phyloP scores from a whole-genome alignment of 2,888 invertebrate genomes.

The Volucella inflata region DNA sequence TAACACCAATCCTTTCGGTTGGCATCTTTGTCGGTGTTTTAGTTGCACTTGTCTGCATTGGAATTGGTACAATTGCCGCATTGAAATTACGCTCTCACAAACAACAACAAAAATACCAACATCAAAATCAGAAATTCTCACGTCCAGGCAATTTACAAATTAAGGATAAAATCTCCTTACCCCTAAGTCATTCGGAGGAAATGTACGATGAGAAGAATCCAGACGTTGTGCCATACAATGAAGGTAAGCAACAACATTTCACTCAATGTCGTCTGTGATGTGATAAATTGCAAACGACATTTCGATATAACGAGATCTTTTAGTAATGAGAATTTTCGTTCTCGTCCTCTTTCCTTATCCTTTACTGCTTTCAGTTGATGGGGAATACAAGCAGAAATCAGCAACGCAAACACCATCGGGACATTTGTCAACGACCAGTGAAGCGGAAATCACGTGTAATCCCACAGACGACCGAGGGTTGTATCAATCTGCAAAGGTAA shows the following conservation, averaged over 20 bases:
- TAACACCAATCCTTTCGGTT: slow-evolving; percentile 85
- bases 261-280: not conserved
- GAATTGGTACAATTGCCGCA: slow-evolving; percentile 83
- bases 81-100: slow-evolving; percentile 83
- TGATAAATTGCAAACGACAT: slow-evolving; percentile 17
- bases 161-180: slow-evolving; percentile 88
- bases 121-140: slow-evolving; percentile 84
- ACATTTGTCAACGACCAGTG: slow-evolving; percentile 84
- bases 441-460: slow-evolving; percentile 83
- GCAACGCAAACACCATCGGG: slow-evolving; percentile 88
- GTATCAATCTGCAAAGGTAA: slow-evolving; percentile 82
- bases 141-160: slow-evolving; percentile 87
- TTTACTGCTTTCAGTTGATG: slow-evolving; percentile 84
- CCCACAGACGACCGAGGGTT: slow-evolving; percentile 80
- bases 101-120: slow-evolving; percentile 82
- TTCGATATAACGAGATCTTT: slow-evolving; percentile 2
- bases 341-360: slow-evolving; percentile 55
- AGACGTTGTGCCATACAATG: slow-evolving; percentile 93
- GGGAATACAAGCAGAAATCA: slow-evolving; percentile 89
- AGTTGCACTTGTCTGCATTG: slow-evolving; percentile 83
- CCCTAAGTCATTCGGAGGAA: slow-evolving; percentile 87
- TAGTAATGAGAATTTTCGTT: slow-evolving; percentile 29
- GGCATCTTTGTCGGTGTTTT: slow-evolving; percentile 84
- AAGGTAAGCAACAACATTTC: slow-evolving; percentile 86
- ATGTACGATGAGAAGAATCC: slow-evolving; percentile 95